phyloP scores from a whole-genome alignment of 1,140 invertebrate genomes.

The Drosophila leontia region DNA sequence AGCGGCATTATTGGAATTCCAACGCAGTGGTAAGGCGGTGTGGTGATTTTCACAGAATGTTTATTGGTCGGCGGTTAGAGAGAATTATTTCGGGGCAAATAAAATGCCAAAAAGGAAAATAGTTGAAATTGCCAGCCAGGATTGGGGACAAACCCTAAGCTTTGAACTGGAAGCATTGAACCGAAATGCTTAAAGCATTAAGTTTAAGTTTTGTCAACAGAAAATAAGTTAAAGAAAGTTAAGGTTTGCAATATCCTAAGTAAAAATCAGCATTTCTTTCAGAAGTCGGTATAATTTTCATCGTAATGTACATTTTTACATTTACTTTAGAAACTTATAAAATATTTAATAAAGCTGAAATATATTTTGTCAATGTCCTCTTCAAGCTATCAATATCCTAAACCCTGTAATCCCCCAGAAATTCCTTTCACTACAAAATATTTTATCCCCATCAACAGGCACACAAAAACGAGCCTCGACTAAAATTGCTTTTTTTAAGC shows the following conservation, averaged over 20 bases:
- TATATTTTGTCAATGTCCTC: neutral
- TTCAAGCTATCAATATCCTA: neutral
- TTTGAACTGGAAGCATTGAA: neutral
- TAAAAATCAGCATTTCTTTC: neutral
- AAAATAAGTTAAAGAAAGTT: neutral
- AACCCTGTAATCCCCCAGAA: neutral
- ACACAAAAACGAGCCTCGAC: slow-evolving; percentile 30
- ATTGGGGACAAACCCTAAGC: neutral
- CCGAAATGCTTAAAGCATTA: neutral
- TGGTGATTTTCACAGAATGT: slow-evolving; percentile 11
- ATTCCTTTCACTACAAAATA: neutral
- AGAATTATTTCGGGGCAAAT: slow-evolving; percentile 14
- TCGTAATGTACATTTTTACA: neutral
- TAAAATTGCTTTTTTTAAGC: slow-evolving; percentile 45
- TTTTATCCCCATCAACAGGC: neutral
- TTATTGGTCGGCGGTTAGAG: slow-evolving; percentile 13
- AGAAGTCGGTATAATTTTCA: too few species aligned
- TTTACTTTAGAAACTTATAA: neutral
- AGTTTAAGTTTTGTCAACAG: neutral
- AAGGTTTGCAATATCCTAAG: neutral
- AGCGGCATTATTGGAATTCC: slow-evolving; percentile 55
- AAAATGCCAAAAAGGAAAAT: slow-evolving; percentile 20
- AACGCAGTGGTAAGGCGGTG: slow-evolving; percentile 11
- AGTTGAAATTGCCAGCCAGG: slow-evolving; percentile 19
- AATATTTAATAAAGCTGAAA: neutral